Base-by-base conservation (phyloP, 2,113 vertebrate species). In the Spermophilus dauricus region DNA sequence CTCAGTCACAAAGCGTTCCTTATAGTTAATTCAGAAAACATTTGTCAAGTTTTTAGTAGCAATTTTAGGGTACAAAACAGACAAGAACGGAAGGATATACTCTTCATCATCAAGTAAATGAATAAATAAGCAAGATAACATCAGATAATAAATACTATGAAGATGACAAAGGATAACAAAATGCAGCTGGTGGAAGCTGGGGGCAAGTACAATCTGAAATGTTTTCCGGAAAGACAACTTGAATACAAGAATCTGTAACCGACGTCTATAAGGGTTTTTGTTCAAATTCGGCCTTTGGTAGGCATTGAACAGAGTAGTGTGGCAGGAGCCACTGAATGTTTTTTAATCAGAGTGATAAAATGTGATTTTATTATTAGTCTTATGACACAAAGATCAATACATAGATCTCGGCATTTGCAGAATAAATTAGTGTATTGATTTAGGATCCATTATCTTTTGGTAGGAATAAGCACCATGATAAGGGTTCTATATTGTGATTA, bases 391-490 rank as follows among this genome's bases (percentile, higher is more conserved):
- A 91, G 56, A 77, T 76, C 32, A 85, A 34, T 24, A 75, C 14
- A 28, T 28, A 89, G 3, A 56, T 58, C 1, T 39, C 85, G 53
- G 34, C 73, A 61, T 91, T 91, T 89, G 24, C 34, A 91, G 30
- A 86, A 39, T 89, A 69, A 92, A 94, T 51, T 58, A 81, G 4
- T 72, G 9, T 18, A 53, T 88, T 84, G 86, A n/a, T 53, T 95
- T 82, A 95, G 63, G 42, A 89, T 22, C 39, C 77, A 2, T 22
- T 81, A 70, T 53, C 10, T 80, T 77, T 75, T 91, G n/a, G 56
- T 91, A 82, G 3, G 20, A 75, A n/a, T 89, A 28, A 63, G 61
- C 20, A 56, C 18, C 11, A n/a, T 53, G 24, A 13, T 48, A 14
- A 84, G 17, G 20, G 9, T 37, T 34, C 61, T 82, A 8, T 89